A percentile compares a stretch with the other conserved stretches of the same genome.
Conservation (phyloP, 1,140 invertebrate species). For the Drosophila nasuta region DNA sequence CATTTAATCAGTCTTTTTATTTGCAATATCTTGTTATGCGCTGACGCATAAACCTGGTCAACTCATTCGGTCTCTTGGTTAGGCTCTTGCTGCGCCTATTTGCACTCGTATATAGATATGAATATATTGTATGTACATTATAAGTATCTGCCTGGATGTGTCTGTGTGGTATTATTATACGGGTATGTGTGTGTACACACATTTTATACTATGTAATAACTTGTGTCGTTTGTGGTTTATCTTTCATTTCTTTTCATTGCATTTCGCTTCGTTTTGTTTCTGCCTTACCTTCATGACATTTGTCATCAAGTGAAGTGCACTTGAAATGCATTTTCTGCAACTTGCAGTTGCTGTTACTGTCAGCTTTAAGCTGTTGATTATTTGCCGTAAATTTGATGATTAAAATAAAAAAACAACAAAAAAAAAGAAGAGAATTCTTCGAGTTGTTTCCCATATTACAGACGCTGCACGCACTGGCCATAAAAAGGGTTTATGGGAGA, state of each 20-base stretch:
- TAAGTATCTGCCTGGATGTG: conserved; percentile 1
- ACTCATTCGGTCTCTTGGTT: background rate
- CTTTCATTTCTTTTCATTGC: conserved; percentile 31
- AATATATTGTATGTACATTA: conserved; percentile 18
- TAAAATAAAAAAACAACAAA: conserved; percentile 28
- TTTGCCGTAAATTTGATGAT: conserved; percentile 62
- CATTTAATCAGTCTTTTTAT: background rate
- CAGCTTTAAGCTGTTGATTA: conserved; percentile 56
- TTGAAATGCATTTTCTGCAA: conserved; percentile 58
- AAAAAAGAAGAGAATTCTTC: background rate
- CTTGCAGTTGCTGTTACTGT: conserved; percentile 35
- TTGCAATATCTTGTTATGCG: conserved; percentile 4
- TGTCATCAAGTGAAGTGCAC: conserved; percentile 66
- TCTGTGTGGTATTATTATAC: too few species aligned
- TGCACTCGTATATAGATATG: conserved; percentile 24
- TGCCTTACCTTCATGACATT: conserved; percentile 53
- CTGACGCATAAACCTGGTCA: conserved; percentile 16
- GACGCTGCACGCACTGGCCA: conserved; percentile 56
- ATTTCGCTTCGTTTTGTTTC: conserved; percentile 23
- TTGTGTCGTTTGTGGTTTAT: conserved; percentile 66
- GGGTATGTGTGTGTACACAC: conserved; percentile 16
- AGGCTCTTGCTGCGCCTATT: conserved; percentile 43
- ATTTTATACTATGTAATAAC: conserved; percentile 56
- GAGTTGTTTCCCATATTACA: background rate
- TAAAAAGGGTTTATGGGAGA: conserved; percentile 60